Evolutionary conservation across 2,888 invertebrate genomes (phyloP).

Genomic region (Cerceris ruficornis): DNA sequence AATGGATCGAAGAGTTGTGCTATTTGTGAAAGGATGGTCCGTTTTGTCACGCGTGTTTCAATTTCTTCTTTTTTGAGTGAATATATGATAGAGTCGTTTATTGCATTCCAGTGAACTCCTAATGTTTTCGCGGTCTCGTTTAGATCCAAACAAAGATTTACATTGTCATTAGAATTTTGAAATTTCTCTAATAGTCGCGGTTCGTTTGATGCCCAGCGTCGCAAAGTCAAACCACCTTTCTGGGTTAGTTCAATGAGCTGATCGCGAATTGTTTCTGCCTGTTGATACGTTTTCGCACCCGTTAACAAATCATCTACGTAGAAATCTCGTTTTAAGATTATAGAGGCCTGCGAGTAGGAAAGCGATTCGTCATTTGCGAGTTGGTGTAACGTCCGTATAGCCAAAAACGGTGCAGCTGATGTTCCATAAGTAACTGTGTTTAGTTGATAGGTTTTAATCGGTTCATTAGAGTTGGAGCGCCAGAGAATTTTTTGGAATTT

Average conservation of each 20-base stretch:
- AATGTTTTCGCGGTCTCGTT: slow-evolving; percentile 9
- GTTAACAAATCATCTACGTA: slow-evolving; percentile 48
- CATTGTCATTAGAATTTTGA: background rate
- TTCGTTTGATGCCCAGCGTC: slow-evolving; percentile 8
- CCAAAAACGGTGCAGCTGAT: slow-evolving; percentile 16
- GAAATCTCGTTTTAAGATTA: background rate
- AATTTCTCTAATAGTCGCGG: background rate
- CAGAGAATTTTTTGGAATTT: slow-evolving; percentile 2
- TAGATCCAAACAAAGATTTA: background rate
- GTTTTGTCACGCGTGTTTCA: background rate
- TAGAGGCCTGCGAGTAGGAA: background rate
- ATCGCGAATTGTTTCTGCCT: background rate
- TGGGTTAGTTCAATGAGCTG: background rate
- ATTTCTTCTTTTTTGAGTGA: background rate
- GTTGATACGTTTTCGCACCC: slow-evolving; percentile 10
- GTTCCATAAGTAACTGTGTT: slow-evolving; percentile 16
- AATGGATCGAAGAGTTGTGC: slow-evolving; percentile 32
- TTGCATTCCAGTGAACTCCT: slow-evolving; percentile 17
- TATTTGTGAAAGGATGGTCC: background rate
- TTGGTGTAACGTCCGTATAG: slow-evolving; percentile 7
- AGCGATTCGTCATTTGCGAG: slow-evolving; percentile 2
- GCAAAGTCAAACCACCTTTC: slow-evolving; percentile 2
- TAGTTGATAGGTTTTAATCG: background rate
- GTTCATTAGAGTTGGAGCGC: background rate
- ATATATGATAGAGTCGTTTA: background rate